A percentile compares a stretch with the other conserved stretches of the same genome.
phyloP scores from a whole-genome alignment of 2,797 vertebrate species.

The Cirrhinus mrigala region DNA sequence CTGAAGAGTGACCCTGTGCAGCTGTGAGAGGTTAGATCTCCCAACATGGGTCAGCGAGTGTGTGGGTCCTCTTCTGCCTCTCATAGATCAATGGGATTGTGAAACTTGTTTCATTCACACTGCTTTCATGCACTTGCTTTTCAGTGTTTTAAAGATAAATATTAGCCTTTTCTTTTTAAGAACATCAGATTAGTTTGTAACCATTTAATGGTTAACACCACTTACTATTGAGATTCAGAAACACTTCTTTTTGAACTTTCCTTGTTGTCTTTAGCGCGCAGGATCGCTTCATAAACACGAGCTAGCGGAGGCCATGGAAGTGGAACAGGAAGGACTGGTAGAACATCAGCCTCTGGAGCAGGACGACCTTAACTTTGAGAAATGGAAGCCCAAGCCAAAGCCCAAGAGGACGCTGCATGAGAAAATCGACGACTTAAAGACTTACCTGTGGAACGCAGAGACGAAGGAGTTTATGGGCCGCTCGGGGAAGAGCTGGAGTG shows the following conservation, averaged over 20 bases:
- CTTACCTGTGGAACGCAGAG: slow-evolving; percentile 94
- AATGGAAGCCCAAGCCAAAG: slow-evolving; percentile 82
- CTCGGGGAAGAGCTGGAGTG: slow-evolving; percentile 95
- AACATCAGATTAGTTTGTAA: not conserved
- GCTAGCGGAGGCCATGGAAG: slow-evolving; percentile 74
- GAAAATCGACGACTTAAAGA: slow-evolving; percentile 84
- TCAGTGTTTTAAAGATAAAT: slow-evolving; percentile 1
- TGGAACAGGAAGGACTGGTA: slow-evolving; percentile 80
- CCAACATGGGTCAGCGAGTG: slow-evolving; percentile 76
- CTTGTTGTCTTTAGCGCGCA: slow-evolving; percentile 59
- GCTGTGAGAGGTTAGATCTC: slow-evolving; percentile 81
- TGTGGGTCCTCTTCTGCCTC: slow-evolving; percentile 54
- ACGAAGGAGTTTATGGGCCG: slow-evolving; percentile 94
- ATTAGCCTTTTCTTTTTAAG: not conserved
- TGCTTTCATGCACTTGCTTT: slow-evolving; percentile 15
- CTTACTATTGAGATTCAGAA: not conserved
- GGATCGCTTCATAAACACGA: slow-evolving; percentile 74
- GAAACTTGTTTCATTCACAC: slow-evolving; percentile 42
- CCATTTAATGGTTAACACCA: not conserved
- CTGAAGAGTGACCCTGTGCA: slow-evolving; percentile 77
- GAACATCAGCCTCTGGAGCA: slow-evolving; percentile 84
- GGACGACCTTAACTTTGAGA: slow-evolving; percentile 85
- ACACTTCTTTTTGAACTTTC: slow-evolving; percentile 37
- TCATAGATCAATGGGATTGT: slow-evolving; percentile 42
- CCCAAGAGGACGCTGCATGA: slow-evolving; percentile 85